phyloP scores from a whole-genome alignment of 2,113 vertebrate species.

The Tursiops truncatus region DNA sequence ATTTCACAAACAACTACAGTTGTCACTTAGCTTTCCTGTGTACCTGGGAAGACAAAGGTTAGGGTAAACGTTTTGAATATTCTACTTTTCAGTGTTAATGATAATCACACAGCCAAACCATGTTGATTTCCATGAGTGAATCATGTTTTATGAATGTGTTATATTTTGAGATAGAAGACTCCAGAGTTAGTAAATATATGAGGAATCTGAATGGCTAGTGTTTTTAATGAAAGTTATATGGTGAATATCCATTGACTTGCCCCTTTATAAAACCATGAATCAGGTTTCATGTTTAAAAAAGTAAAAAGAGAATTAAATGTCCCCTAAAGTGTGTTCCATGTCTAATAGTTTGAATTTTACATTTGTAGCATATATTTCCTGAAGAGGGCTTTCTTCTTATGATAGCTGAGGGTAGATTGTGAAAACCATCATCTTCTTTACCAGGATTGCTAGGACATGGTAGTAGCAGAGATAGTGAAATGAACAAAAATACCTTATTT shows the following conservation, averaged over 20 bases:
- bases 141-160: not conserved
- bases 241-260: not conserved
- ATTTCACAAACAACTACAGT: not conserved
- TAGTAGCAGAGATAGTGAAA: not conserved
- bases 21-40: not conserved
- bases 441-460: not conserved
- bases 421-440: not conserved
- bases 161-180: not conserved
- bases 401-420: not conserved
- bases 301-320: not conserved
- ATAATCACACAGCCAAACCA: not conserved
- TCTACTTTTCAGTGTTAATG: not conserved
- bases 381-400: not conserved
- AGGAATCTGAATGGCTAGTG: not conserved
- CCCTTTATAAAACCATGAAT: not conserved
- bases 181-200: not conserved
- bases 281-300: not conserved
- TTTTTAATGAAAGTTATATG: not conserved
- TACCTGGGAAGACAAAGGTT: not conserved
- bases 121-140: not conserved
- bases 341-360: not conserved
- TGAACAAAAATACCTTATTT: not conserved
- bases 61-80: not conserved
- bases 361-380: not conserved
- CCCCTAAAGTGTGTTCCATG: not conserved